Evolutionary conservation across 2,797 vertebrate species (phyloP).

Genomic region (Argentina silus): DNA sequence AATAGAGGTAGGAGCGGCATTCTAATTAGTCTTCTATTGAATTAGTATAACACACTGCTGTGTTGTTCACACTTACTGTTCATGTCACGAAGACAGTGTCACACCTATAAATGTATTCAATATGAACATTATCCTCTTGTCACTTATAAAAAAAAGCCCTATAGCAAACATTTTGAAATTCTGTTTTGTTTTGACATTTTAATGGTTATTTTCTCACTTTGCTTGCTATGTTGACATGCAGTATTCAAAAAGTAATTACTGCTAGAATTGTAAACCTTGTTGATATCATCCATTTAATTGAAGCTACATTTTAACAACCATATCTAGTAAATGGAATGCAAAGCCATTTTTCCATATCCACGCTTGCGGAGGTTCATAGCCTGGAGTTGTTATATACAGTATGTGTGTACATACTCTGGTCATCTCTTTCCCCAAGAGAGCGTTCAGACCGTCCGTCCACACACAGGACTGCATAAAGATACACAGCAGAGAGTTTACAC

Average conservation of each 20-base stretch:
- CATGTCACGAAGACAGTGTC: neutral
- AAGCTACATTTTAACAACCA: too few species aligned
- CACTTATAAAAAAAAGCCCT: neutral
- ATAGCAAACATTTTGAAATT: neutral
- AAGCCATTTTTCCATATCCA: neutral
- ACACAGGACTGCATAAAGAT: too few species aligned
- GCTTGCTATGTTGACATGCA: neutral
- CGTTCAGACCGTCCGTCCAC: too few species aligned
- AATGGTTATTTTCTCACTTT: neutral
- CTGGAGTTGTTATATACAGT: neutral
- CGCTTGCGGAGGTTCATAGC: neutral
- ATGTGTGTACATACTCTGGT: neutral
- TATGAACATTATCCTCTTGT: neutral
- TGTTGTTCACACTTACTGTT: neutral
- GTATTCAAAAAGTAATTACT: neutral
- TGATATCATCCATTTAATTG: too few species aligned
- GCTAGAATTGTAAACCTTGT: neutral
- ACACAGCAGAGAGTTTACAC: neutral
- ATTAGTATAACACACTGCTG: neutral
- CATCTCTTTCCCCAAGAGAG: too few species aligned
- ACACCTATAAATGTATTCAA: neutral
- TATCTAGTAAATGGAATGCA: neutral
- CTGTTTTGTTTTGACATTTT: neutral
- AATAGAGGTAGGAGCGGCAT: conserved; percentile 77
- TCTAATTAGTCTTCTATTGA: neutral